Base-by-base conservation (phyloP, 2,888 invertebrate species). In the Drosophila paranaensis region DNA sequence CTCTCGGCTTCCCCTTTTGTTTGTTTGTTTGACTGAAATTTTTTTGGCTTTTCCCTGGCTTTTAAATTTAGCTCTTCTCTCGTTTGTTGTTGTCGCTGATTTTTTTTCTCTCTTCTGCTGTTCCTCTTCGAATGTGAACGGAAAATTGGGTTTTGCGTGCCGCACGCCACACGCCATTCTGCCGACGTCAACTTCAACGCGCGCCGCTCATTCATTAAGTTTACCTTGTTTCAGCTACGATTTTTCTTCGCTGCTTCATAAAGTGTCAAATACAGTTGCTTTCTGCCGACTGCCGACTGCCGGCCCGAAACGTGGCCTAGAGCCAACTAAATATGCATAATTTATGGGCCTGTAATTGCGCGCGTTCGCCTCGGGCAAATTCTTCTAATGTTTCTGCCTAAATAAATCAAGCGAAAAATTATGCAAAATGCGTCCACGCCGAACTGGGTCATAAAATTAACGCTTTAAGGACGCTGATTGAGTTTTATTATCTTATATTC, bases 81-180 rank as follows among this genome's bases (percentile, higher is more conserved):
- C 27, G 30, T 30, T n/a, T 30, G 14, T 45, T 8, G 50, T 16
- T 55, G 64, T 58, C 48, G 30, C 25, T 45, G 45, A 45, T 45
- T 45, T 45, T 45, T 16, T 42, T 37, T 4, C 10, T 16, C 9
- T 13, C 16, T 20, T 20, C 20, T 20, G 20, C 20, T 39, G 42
- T 60, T 40, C 37, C 25, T 13, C 50, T 39, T 54, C 50, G 72
- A 54, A 58, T 61, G 35, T 40, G 43, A 61, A 64, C 72, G 71
- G 72, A 79, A 90, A 90, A 81, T 82, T 77, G 78, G 82, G 78
- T 77, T 86, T 87, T 87, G 90, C 90, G 90, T 90, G 90, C 56
- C 71, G 74, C 90, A 91, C 88, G 91, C 81, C 74, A 87, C 48
- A 50, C 42, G 42, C 42, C 20, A 42, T 16, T 33, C 33, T 10